phyloP scores from a whole-genome alignment of 2,797 vertebrate species.

The Trachurus trachurus region DNA sequence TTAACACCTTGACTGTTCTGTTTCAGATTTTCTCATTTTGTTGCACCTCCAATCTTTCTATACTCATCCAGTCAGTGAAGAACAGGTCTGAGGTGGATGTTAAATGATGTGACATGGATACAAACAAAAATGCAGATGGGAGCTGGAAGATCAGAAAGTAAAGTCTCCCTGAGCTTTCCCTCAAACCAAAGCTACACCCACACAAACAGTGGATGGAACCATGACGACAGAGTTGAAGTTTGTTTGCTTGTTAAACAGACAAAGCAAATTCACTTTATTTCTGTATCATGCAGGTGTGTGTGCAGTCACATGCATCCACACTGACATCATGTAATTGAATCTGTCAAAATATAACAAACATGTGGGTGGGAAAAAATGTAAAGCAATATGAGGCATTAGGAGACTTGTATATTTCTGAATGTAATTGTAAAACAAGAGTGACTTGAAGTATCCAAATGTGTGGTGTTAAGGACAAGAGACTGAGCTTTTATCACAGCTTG shows the following conservation, averaged over 20 bases:
- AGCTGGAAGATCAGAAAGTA: not conserved
- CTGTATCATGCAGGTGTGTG: not conserved
- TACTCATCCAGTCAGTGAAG: not conserved
- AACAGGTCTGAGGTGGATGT: not conserved
- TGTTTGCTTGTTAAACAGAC: not conserved
- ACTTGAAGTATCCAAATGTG: constrained; percentile 39
- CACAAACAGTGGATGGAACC: constrained; percentile 11
- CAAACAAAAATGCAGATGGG: not conserved
- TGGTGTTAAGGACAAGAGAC: constrained; percentile 29
- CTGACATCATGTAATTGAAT: not conserved
- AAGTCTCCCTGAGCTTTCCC: constrained; percentile 13
- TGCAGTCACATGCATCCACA: not conserved
- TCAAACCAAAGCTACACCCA: constrained; percentile 45
- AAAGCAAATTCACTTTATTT: not conserved
- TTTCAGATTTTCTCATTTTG: not conserved
- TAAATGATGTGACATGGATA: not conserved
- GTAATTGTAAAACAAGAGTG: constrained; percentile 31
- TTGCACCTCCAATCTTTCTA: not conserved
- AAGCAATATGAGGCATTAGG: constrained; percentile 40
- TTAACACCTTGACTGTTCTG: constrained; percentile 40
- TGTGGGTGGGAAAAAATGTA: constrained; percentile 15
- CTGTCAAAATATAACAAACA: constrained; percentile 14
- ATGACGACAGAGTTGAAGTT: not conserved
- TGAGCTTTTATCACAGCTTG: constrained; percentile 23
- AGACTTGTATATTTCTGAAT: constrained; percentile 48